Conservation (phyloP, 2,888 invertebrate genomes). For the Scrobipalpa costella region DNA sequence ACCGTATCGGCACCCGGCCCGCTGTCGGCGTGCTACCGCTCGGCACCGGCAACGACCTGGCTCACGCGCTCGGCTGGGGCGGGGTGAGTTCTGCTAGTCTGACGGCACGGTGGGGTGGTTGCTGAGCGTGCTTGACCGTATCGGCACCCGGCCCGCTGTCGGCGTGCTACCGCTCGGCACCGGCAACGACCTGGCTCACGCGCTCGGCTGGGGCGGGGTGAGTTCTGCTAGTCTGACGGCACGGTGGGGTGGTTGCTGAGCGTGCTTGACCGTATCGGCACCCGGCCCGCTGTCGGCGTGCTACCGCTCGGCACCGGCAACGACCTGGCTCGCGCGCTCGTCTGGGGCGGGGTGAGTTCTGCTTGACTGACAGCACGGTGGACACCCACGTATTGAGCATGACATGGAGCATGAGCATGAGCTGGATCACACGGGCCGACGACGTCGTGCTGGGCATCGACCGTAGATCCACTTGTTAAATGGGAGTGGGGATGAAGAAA, state of each 20-base stretch:
- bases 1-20: conserved; percentile 91
- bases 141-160: conserved; percentile 92
- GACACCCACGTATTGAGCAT: too few species aligned
- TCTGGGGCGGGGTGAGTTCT: conserved; percentile 94
- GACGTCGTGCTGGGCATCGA: too few species aligned
- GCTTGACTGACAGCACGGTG: conserved; percentile 92
- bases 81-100: conserved; percentile 83
- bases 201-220: conserved; percentile 98
- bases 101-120: not conserved
- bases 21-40: conserved; percentile 97
- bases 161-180: conserved; percentile 98
- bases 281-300: conserved; percentile 95
- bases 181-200: conserved; percentile 98
- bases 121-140: conserved; percentile 77
- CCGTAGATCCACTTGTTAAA: too few species aligned
- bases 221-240: conserved; percentile 85
- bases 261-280: conserved; percentile 93
- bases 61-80: conserved; percentile 97
- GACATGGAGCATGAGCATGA: too few species aligned
- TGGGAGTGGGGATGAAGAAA: too few species aligned
- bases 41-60: conserved; percentile 98
- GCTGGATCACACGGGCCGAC: too few species aligned
- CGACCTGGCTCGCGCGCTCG: conserved; percentile 96
- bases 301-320: conserved; percentile 99
- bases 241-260: conserved; percentile 99